Percentiles rank a stretch among this genome's conserved stretches.
Conservation (phyloP, 2,888 invertebrate species). For the Uloborus plumipes region DNA sequence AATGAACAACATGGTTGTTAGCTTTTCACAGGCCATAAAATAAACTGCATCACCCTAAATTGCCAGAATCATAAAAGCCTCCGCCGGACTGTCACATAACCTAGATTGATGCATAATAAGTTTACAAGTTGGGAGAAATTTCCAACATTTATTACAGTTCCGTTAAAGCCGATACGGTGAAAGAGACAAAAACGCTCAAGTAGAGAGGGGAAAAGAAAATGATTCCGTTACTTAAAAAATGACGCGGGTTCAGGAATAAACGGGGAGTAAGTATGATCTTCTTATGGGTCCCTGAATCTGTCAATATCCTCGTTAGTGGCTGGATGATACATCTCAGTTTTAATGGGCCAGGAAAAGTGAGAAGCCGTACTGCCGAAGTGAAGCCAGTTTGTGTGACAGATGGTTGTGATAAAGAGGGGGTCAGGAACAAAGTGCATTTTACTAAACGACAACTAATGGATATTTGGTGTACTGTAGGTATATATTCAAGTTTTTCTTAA, state of each 20-base stretch:
- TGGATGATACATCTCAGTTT: conserved; percentile 52
- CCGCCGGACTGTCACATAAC: too few relatives aligned
- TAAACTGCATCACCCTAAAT: too few relatives aligned
- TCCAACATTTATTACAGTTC: conserved; percentile 48
- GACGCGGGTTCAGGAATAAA: conserved; percentile 38
- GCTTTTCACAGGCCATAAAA: too few relatives aligned
- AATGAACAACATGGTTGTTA: too few relatives aligned
- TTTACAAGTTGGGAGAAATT: conserved; percentile 20
- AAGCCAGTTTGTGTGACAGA: conserved; percentile 47
- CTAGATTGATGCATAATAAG: too few relatives aligned
- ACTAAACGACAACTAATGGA: too few relatives aligned
- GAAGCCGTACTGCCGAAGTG: conserved; percentile 20
- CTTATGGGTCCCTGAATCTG: conserved; percentile 55
- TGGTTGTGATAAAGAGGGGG: conserved; percentile 30
- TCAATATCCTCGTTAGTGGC: conserved; percentile 63
- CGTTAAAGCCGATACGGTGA: conserved; percentile 32
- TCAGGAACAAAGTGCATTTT: conserved; percentile 24
- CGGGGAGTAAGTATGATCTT: conserved; percentile 59
- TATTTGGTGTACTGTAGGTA: too few relatives aligned
- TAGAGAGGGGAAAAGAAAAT: conserved; percentile 6
- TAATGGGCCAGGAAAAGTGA: conserved; percentile 61
- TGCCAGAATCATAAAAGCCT: too few relatives aligned
- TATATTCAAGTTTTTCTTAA: too few relatives aligned
- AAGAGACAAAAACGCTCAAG: conserved; percentile 10
- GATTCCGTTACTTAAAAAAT: conserved; percentile 28